A percentile compares a stretch with the other conserved stretches of the same genome.
These are phyloP conservation scores for Polyommatus icarus DNA, from an alignment of 2,888 invertebrate genomes.

Conservation along the genomic window DNA sequence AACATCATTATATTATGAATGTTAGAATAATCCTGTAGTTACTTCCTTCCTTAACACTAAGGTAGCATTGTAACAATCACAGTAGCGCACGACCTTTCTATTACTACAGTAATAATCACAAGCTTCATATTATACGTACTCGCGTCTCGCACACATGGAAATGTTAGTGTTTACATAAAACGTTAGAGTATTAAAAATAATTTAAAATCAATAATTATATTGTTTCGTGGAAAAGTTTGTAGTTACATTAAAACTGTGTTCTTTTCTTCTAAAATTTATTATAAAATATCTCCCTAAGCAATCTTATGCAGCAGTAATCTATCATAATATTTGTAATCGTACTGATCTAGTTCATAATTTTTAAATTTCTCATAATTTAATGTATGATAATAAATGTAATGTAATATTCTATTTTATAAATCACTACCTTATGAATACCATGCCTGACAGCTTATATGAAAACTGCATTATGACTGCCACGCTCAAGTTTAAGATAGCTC, in stretches of 20 bases:
- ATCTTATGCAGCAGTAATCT: neutral
- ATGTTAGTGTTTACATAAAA: slow-evolving; percentile 18
- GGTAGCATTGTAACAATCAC: neutral
- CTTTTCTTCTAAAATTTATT: neutral
- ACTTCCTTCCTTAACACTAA: neutral
- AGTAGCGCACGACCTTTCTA: neutral
- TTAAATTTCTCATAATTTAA: neutral
- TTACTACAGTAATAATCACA: slow-evolving; percentile 16
- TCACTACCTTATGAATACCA: neutral
- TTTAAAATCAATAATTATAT: neutral
- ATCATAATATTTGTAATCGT: slow-evolving; percentile 15
- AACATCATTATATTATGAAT: neutral
- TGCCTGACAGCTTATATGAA: neutral
- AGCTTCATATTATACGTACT: neutral
- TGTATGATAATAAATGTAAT: neutral
- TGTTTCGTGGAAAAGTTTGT: neutral
- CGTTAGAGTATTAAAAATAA: slow-evolving; percentile 5
- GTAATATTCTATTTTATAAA: neutral
- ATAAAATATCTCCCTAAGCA: neutral
- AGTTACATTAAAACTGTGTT: neutral
- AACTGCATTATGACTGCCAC: too few relatives aligned
- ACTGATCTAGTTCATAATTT: slow-evolving; percentile 16
- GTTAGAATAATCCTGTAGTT: slow-evolving; percentile 11
- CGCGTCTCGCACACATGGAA: neutral
- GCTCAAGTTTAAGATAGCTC: too few relatives aligned